These are phyloP conservation scores for Varecia variegata DNA, from an alignment of 2,797 vertebrate species.

Conservation along the genomic window DNA sequence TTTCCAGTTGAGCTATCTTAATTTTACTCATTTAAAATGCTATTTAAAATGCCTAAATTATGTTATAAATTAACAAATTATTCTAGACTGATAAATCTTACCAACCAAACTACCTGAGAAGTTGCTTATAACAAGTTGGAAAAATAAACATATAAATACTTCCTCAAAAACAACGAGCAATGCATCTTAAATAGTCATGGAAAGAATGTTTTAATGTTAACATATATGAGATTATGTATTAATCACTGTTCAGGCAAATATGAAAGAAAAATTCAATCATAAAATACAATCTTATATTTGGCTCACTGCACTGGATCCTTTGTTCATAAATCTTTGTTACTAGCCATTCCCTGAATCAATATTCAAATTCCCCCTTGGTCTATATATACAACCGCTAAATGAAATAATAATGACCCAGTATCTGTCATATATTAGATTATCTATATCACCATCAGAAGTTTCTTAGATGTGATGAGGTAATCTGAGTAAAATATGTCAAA, in stretches of 20 bases:
- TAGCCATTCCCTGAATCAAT: slow-evolving; percentile 93
- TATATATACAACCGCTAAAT: slow-evolving; percentile 90
- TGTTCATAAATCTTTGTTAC: slow-evolving; percentile 92
- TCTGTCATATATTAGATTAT: slow-evolving; percentile 85
- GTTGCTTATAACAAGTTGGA: neutral
- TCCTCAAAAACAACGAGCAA: slow-evolving; percentile 2
- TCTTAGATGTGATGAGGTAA: slow-evolving; percentile 80
- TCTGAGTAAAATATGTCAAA: slow-evolving; percentile 75
- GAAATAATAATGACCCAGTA: slow-evolving; percentile 90
- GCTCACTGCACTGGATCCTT: slow-evolving; percentile 85
- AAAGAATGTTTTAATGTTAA: slow-evolving; percentile 69
- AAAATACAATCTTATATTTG: slow-evolving; percentile 83
- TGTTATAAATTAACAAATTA: slow-evolving; percentile 59
- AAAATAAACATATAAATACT: neutral
- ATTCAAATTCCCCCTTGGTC: slow-evolving; percentile 92
- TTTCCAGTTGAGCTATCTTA: slow-evolving; percentile 62
- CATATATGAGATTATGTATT: slow-evolving; percentile 73
- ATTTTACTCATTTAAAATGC: slow-evolving; percentile 50
- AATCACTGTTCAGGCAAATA: slow-evolving; percentile 80
- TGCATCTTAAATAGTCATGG: slow-evolving; percentile 49
- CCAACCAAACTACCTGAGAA: slow-evolving; percentile 34
- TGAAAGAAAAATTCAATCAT: slow-evolving; percentile 81
- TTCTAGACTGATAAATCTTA: slow-evolving; percentile 48
- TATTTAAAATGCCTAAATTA: slow-evolving; percentile 44
- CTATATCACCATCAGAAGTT: slow-evolving; percentile 82